Evolutionary conservation across 1,140 invertebrate genomes (phyloP).

Genomic region (Heliconius himera): DNA sequence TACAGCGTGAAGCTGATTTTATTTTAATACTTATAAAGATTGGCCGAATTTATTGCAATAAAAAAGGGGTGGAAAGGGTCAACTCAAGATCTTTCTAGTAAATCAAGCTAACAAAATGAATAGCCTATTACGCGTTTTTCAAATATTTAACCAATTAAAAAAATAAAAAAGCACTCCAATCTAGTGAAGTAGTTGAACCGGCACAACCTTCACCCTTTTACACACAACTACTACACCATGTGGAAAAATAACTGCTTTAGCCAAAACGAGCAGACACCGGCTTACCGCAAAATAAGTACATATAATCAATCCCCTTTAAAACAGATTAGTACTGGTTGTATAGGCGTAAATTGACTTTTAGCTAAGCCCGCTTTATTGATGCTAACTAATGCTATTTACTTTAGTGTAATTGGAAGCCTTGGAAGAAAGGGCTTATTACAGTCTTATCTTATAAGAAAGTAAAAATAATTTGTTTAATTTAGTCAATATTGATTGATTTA

Average conservation of each 20-base stretch:
- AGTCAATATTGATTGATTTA: slow-evolving; percentile 2
- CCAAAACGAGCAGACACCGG: slow-evolving; percentile 25
- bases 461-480: not conserved
- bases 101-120: not conserved
- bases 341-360: slow-evolving; percentile 31
- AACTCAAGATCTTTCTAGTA: not conserved
- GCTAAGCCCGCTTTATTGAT: slow-evolving; percentile 28
- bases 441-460: not conserved
- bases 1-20: no score
- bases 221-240: not conserved
- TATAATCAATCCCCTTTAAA: slow-evolving; percentile 24
- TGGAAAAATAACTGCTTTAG: slow-evolving; percentile 9
- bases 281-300: slow-evolving; percentile 24
- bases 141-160: not conserved
- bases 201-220: not conserved
- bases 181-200: not conserved
- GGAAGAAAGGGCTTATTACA: slow-evolving; percentile 19
- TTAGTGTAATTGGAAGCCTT: slow-evolving; percentile 26
- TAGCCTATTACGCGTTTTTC: not conserved
- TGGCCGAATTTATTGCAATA: no score
- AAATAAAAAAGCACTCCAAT: not conserved
- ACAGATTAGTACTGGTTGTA: slow-evolving; percentile 28
- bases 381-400: slow-evolving; percentile 33
- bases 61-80: no score
- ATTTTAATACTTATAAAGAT: no score